Conservation (phyloP, 2,113 vertebrate genomes). For the Neolamprologus fasciatus region DNA sequence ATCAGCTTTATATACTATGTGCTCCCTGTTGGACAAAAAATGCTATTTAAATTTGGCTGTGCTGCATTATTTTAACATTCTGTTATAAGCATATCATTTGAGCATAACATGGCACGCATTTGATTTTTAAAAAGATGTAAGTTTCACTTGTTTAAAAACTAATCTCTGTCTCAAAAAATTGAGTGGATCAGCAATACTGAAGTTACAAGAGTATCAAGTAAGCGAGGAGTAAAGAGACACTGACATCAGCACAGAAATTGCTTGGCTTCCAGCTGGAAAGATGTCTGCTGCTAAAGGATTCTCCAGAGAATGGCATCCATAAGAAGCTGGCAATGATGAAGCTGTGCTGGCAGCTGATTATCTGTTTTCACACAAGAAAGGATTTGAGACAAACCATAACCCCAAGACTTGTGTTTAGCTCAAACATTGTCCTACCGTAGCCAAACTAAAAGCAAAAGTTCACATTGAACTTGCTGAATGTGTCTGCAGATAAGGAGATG, state of each 20-base stretch:
- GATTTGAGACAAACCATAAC: slow-evolving; percentile 1
- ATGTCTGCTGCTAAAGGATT: not conserved
- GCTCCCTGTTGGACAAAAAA: not conserved
- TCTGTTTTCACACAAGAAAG: not conserved
- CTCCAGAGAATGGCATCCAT: not conserved
- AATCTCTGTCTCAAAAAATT: not conserved
- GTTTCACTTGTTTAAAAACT: not conserved
- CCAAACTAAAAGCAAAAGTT: not conserved
- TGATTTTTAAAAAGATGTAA: accelerated
- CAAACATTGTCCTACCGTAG: not conserved
- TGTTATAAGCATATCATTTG: not conserved
- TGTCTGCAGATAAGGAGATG: slow-evolving; percentile 28
- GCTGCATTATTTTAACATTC: not conserved
- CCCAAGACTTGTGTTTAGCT: slow-evolving; percentile 8
- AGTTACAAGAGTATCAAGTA: not conserved
- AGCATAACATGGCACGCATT: not conserved
- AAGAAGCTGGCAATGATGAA: not conserved
- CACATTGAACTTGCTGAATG: not conserved
- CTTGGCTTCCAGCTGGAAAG: not conserved
- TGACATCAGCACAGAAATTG: slow-evolving; percentile 6
- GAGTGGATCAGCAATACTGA: not conserved
- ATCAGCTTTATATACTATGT: not conserved
- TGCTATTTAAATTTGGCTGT: not conserved
- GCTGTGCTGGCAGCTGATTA: slow-evolving; percentile 10
- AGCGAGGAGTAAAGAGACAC: not conserved